These are phyloP conservation scores for Uropetala carovei DNA, from an alignment of 2,888 invertebrate genomes.

Conservation along the genomic window DNA sequence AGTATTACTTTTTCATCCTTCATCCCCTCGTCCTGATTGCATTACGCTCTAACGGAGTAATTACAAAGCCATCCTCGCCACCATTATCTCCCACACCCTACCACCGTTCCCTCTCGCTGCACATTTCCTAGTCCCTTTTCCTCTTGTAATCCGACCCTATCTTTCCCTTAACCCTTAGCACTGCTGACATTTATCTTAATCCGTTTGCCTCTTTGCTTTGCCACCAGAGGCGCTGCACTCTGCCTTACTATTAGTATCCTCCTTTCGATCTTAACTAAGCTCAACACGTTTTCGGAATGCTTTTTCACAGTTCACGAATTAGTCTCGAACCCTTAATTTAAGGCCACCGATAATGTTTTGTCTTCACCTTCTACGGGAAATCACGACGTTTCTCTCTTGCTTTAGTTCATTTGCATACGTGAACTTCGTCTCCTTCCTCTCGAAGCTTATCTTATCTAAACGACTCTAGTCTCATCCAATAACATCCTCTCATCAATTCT, in stretches of 20 bases:
- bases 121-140: neutral
- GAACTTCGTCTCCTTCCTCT: conserved; percentile 5
- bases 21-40: conserved; percentile 19
- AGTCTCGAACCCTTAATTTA: neutral
- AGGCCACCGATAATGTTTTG: neutral
- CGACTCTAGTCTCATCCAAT: conserved; percentile 21
- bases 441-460: conserved; percentile 39
- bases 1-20: conserved; percentile 20
- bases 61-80: neutral
- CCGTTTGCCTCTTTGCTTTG: neutral
- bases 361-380: neutral
- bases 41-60: neutral
- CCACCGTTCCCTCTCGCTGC: neutral
- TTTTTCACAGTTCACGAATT: neutral
- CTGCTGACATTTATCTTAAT: neutral
- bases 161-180: conserved; percentile 2
- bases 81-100: neutral
- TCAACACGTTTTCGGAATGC: neutral
- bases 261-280: neutral
- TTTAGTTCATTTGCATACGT: conserved; percentile 30
- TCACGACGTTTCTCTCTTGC: neutral
- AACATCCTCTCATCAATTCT: neutral
- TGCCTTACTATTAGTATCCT: neutral
- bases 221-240: neutral
- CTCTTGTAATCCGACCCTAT: neutral